Evolutionary conservation across 2,888 invertebrate genomes (phyloP).

Genomic region (Callosobruchus maculatus): DNA sequence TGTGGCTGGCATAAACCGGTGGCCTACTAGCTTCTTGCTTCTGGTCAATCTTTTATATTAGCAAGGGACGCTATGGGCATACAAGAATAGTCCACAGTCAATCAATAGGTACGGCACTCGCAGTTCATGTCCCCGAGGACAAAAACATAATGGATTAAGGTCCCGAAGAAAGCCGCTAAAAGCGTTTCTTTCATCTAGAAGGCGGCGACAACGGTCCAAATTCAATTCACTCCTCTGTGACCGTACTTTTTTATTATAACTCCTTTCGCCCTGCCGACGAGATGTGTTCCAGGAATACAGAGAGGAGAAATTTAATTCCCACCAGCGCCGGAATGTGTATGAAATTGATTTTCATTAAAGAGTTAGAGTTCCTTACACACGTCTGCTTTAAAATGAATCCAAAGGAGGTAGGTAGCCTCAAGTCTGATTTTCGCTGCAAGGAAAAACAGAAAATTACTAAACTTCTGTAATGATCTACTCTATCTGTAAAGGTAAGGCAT

Average conservation of each 20-base stretch:
- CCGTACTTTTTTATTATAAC: conserved; percentile 25
- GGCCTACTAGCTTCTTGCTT: not conserved
- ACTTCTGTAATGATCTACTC: no score
- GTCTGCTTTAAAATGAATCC: not conserved
- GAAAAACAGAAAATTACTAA: not conserved
- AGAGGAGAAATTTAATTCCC: not conserved
- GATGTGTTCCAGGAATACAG: conserved; percentile 15
- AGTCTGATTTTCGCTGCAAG: not conserved
- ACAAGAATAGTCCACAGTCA: not conserved
- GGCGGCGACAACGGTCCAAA: conserved; percentile 20
- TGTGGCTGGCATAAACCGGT: no score
- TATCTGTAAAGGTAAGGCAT: no score
- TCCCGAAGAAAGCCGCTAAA: conserved; percentile 30
- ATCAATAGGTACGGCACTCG: not conserved
- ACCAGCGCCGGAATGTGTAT: not conserved
- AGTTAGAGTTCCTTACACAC: not conserved
- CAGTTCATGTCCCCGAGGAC: conserved; percentile 23
- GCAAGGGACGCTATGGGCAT: not conserved
- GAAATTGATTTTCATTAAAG: not conserved
- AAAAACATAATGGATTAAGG: conserved; percentile 35
- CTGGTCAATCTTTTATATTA: not conserved
- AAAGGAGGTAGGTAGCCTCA: no score
- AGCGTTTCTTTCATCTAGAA: conserved; percentile 29
- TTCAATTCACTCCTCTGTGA: conserved; percentile 30
- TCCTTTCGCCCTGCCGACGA: conserved; percentile 1